These are phyloP conservation scores for Idaea dimidiata DNA, from an alignment of 2,888 invertebrate species.

Conservation along the genomic window DNA sequence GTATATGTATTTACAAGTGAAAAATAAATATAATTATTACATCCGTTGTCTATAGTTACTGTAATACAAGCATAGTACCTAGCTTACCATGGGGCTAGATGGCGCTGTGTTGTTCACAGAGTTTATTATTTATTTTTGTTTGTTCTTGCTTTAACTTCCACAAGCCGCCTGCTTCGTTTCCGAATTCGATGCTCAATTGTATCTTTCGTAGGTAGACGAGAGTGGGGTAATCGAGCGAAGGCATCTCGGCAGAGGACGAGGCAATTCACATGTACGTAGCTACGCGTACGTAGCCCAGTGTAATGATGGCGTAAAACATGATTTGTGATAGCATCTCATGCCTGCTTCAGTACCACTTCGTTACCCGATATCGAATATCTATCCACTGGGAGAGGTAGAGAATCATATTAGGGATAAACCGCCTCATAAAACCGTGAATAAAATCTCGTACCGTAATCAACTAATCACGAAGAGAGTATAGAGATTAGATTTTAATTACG, in stretches of 20 bases:
- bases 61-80: too few relatives aligned
- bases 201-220: neutral
- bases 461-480: conserved; percentile 34
- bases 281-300: conserved; percentile 7
- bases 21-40: too few relatives aligned
- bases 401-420: conserved; percentile 24
- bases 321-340: conserved; percentile 25
- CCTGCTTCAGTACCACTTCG: conserved; percentile 17
- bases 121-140: too few relatives aligned
- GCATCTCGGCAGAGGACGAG: conserved; percentile 3
- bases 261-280: neutral
- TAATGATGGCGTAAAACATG: conserved; percentile 28
- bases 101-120: too few relatives aligned
- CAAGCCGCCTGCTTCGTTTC: neutral
- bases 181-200: neutral
- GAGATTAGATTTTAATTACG: conserved; percentile 48
- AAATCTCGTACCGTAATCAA: conserved; percentile 26
- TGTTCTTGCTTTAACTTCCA: neutral
- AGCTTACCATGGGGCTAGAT: too few relatives aligned
- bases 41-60: too few relatives aligned
- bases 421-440: conserved; percentile 32
- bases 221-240: conserved; percentile 9
- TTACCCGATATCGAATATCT: conserved; percentile 23
- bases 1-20: too few relatives aligned
- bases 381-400: conserved; percentile 24